Conservation (phyloP, 2,113 vertebrate genomes). For the Serilophus lunatus region DNA sequence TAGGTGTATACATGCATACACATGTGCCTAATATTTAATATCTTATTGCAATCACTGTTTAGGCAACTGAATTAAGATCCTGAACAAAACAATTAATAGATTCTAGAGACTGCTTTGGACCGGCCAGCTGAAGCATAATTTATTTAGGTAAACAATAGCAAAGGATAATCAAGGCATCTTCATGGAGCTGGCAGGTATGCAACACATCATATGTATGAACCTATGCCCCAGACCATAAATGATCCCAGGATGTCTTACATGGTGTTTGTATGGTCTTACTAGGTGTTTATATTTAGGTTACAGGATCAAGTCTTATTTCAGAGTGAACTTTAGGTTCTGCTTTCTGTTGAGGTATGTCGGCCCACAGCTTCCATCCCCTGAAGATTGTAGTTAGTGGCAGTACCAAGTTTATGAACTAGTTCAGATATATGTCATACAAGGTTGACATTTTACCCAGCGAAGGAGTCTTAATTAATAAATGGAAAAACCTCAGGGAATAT, state of each 20-base stretch:
- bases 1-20: background rate
- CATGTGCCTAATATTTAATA: background rate
- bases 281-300: background rate
- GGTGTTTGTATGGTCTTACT: no score
- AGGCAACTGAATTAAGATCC: background rate
- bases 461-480: no score
- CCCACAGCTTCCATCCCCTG: background rate
- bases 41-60: background rate
- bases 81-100: background rate
- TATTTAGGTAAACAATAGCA: background rate
- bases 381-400: background rate
- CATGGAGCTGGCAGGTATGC: background rate
- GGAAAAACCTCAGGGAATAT: background rate
- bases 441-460: background rate
- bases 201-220: background rate
- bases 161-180: background rate
- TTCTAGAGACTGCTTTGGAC: background rate
- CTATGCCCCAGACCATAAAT: background rate
- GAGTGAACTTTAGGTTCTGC: background rate
- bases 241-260: background rate
- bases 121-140: background rate
- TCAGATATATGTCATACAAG: background rate
- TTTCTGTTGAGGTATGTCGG: background rate
- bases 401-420: fast-evolving
- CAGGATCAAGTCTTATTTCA: background rate